Evolutionary conservation across 2,888 invertebrate genomes (phyloP), one percentile per base, ranked within the genome.

Genomic region (Phragmatobia fuliginosa): DNA sequence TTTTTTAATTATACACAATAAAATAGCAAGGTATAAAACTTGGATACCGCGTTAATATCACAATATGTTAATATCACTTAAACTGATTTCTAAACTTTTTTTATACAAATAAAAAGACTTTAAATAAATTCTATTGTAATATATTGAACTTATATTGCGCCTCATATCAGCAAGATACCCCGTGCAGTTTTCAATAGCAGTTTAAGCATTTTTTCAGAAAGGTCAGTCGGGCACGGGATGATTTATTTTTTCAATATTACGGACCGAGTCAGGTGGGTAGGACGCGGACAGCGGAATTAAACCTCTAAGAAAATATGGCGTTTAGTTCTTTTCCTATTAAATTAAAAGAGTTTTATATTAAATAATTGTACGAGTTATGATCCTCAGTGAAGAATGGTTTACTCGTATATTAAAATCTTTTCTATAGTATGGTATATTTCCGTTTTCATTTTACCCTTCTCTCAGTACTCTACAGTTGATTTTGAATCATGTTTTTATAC

Each of bases 161-260:
- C 62, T 7, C 25, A 72, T 64, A 68, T 68, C 65, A 75, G 71
- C 41, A 59, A 72, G 71, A 52, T 33, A n/a, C 68, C 71, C 67
- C 25, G 58, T 66, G 66, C 71, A 72, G 60, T 60, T 62, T 77
- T 71, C 71, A 73, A 59, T 64, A 73, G 67, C 72, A 72, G 66
- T 79, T 70, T 75, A 76, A 79, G 78, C 79, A 78, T 83, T 88
- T 87, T 87, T 88, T 84, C 81, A 76, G 68, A 85, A 81, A 88
- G 87, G 90, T 88, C 86, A 88, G 84, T 74, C 69, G 69, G 72
- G 76, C 70, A 76, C 69, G 28, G 84, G 75, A 91, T 93, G 92
- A 92, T 93, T 93, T 93, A 93, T 88, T 87, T 74, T 77, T 79
- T 81, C 89, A 89, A 92, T 93, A 93, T 91, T 85, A 88, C 85